Evolutionary conservation across 2,797 vertebrate genomes (phyloP), one percentile per base, ranked within the genome.

Genomic region (Sebastes baramenuke): DNA sequence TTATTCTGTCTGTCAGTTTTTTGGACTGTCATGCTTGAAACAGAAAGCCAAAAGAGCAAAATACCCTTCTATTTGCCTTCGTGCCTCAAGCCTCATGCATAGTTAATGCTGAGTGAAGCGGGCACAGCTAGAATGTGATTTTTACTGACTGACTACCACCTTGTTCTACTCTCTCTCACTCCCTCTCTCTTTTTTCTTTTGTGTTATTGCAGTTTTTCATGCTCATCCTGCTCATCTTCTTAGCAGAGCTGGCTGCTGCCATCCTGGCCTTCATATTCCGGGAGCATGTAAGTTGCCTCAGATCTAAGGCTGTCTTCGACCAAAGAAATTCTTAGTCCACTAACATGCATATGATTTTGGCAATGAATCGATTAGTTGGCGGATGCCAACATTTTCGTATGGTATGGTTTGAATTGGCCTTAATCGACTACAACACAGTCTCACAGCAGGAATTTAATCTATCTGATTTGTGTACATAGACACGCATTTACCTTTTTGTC

Each of bases 211-310:
- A 99, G 98, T 99, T 98, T 94, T 99, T 99, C 95, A 96, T 99
- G 95, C 97, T 99, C 88, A 99, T 99, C 94, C 96, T 99, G 89
- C 87, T 98, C 89, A 98, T 99, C 94, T 99, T 99, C 95, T 91
- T 99, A 93, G 98, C 97, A 1, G 98, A 99, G 93, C 95, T 99
- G 79, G 97, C 97, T 1, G 97, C 97, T 68, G 98, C 97, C 86
- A 98, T 98, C 94, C 92, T 98, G 90, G 97, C 97, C 88, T 99
- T 98, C 92, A 95, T 98, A 87, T 98, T 98, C 94, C 96, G 97
- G 81, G 97, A 98, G 82, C 97, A 99, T 2, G 98, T 99, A 95
- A 95, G 98, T 97, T n/a, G 18, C 52, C n/a, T 34, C 64, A 27
- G 18, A 49, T 20, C 46, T 49, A 49, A 20, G 46, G 46, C 46